Evolutionary conservation across 2,797 vertebrate genomes (phyloP), one percentile per base, ranked within the genome.

Genomic region (Esox masquinongy): DNA sequence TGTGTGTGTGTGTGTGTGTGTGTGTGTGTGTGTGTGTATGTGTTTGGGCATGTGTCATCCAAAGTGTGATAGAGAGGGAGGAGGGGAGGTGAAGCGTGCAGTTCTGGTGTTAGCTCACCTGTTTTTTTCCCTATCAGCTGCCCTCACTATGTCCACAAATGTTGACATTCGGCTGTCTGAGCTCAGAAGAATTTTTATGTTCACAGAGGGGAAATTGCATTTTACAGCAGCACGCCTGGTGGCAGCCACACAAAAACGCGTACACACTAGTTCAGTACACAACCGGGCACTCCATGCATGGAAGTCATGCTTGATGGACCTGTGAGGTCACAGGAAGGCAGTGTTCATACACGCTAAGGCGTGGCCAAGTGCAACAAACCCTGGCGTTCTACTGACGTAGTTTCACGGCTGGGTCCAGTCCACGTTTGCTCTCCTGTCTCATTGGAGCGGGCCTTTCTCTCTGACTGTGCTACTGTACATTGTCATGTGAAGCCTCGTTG

Each of bases 51-150:
- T 29, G 17, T 80, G 88, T 83, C 90, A 74, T 80, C 74, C 68
- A 82, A 69, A 86, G 87, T 29, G 68, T 59, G 78, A 12, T n/a
- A 64, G 53, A 56, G 53, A 53, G 1, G 5, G 53, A 56, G 17
- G 7, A n/a, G n/a, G 19, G 15, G 53, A n/a, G 19, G 19, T 66
- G 63, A 34, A 34, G 79, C 87, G 88, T 2, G 84, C 84, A 83
- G 83, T 84, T 80, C 85, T 80, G 77, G 81, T 77, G 72, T 82
- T 79, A 88, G 77, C 84, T 85, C 80, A 67, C 84, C 90, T 92
- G 72, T 82, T 79, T 88, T 75, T 85, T 84, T 79, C 67, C 83
- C 90, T 92, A 94, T 94, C 92, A 93, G 93, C 88, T 84, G 51
- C 70, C 75, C 90, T 92, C 73, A 73, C 73, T 74, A 90, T 92